Evolutionary conservation across 2,113 vertebrate genomes (phyloP), one percentile per base, ranked within the genome.

Genomic region (Tachysurus vachellii): DNA sequence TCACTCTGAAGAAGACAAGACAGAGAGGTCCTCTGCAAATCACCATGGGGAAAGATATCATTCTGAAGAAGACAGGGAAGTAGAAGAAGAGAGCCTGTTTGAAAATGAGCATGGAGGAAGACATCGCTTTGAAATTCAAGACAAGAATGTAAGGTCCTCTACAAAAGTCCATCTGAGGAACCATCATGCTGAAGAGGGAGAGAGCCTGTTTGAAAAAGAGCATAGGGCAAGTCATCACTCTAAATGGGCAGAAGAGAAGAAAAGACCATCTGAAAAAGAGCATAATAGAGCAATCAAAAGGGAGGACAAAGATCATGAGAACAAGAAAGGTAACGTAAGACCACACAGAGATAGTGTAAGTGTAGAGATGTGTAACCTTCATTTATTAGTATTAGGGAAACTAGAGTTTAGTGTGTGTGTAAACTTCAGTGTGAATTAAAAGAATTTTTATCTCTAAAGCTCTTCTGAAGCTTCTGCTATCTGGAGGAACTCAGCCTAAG

Each of bases 401-500:
- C n/a, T 77, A 77, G 64, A 53, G 66, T 68, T 14, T 26, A 82
- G 47, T 36, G 42, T 82, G 56, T 10, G 50, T 28, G 21, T 16
- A 73, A 4, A 64, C 6, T 14, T 57, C 31, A 26, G 56, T 75
- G 42, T 81, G 77, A 42, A 83, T 79, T 88, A 28, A 59, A 28
- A 54, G 1, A 54, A 23, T 80, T 88, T 83, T 70, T 82, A 93
- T 87, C 89, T 88, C 91, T 85, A 94, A 95, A 98, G 97, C 95
- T 56, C 92, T 93, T 91, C 93, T 96, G 93, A 95, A 95, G 95
- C 94, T 94, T 91, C 95, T 97, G 93, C 95, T 92, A 91, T 95
- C 96, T 93, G 94, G 95, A 95, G 94, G 94, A 94, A 95, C 96
- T 80, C 96, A 95, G 92, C 93, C 95, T 84, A 93, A 92, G 92